Evolutionary conservation across 2,113 vertebrate genomes (phyloP).

Genomic region (Petrocephalus zakoni): DNA sequence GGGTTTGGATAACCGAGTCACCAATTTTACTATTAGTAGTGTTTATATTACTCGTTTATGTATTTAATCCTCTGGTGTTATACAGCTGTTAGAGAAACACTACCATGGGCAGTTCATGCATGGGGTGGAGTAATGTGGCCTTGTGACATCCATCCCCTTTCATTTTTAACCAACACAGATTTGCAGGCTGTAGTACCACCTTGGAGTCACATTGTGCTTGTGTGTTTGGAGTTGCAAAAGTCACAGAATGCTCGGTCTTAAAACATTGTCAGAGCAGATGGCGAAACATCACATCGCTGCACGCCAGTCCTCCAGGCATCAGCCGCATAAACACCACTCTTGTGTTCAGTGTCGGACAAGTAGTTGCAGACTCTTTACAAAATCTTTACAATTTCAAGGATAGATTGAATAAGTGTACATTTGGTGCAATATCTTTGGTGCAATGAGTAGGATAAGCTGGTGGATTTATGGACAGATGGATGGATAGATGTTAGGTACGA

Average conservation of each 20-base stretch:
- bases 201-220: not conserved
- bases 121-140: not conserved
- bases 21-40: not conserved
- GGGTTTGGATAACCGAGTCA: not conserved
- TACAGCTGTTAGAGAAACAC: not conserved
- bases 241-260: not conserved
- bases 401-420: not conserved
- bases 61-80: not conserved
- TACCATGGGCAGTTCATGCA: not conserved
- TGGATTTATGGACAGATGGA: not conserved
- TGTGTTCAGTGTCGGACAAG: not conserved
- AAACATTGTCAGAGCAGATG: slow-evolving; percentile 22
- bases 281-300: slow-evolving; percentile 10
- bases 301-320: slow-evolving; percentile 17
- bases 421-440: not conserved
- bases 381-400: not conserved
- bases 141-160: not conserved
- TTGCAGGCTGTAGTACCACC: not conserved
- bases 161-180: not conserved
- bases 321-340: slow-evolving; percentile 2
- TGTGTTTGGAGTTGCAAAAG: slow-evolving; percentile 17
- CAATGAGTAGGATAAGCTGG: not conserved
- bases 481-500: not conserved
- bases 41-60: not conserved
- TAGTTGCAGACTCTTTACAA: not conserved